Evolutionary conservation across 1,140 invertebrate genomes (phyloP).

Genomic region (Patella vulgata): DNA sequence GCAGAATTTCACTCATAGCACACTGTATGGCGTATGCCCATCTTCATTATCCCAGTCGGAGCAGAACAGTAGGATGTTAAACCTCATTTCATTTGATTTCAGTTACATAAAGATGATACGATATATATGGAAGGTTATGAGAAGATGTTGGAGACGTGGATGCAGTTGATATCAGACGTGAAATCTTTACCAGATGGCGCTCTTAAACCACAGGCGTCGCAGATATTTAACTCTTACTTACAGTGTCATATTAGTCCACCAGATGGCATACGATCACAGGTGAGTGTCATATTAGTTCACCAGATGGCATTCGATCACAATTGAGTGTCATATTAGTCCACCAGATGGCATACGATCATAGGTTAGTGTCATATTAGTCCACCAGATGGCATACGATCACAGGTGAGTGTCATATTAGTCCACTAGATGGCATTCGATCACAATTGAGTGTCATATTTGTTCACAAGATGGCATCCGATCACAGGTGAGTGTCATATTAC

Average conservation of each 20-base stretch:
- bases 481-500: no score
- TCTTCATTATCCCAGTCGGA: no score
- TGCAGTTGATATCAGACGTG: conserved; percentile 68
- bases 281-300: conserved; percentile 45
- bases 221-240: conserved; percentile 84
- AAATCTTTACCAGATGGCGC: conserved; percentile 70
- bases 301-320: no score
- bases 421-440: conserved; percentile 80
- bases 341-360: no score
- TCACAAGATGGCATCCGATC: no score
- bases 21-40: no score
- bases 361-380: conserved; percentile 82
- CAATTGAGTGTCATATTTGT: conserved; percentile 53
- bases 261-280: conserved; percentile 76
- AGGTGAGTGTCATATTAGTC: conserved; percentile 77
- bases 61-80: no score
- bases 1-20: no score
- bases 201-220: conserved; percentile 67
- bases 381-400: conserved; percentile 79
- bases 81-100: conserved; percentile 3
- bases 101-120: conserved; percentile 72
- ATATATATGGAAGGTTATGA: conserved; percentile 83
- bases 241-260: conserved; percentile 83
- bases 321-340: conserved; percentile 1
- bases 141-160: conserved; percentile 84